A percentile compares a stretch with the other conserved stretches of the same genome.
Evolutionary conservation across 1,140 invertebrate species (phyloP).

Genomic region (Drosophila jambulina): DNA sequence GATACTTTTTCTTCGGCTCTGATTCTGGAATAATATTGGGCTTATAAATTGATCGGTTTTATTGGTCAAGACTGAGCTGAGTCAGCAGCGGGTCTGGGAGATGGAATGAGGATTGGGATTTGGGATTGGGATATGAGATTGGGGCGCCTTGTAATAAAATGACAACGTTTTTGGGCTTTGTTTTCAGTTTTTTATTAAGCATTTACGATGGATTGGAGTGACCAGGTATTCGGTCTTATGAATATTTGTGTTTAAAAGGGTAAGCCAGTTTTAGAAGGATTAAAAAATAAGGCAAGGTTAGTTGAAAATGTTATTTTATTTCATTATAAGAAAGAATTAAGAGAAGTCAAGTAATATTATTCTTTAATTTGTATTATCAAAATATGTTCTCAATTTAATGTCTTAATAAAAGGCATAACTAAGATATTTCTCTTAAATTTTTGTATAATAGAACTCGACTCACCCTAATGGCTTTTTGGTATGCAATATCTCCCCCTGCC

Average conservation of each 20-base stretch:
- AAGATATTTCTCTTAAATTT: background rate
- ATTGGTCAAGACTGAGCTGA: constrained; percentile 29
- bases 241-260: constrained; percentile 7
- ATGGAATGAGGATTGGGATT: constrained; percentile 39
- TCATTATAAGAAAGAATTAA: too few relatives aligned
- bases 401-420: background rate
- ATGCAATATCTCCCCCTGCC: constrained; percentile 21
- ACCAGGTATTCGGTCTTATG: constrained; percentile 8
- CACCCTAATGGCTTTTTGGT: constrained; percentile 4
- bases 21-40: constrained; percentile 1
- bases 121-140: constrained; percentile 7
- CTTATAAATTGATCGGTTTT: constrained; percentile 71
- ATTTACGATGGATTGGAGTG: constrained; percentile 40
- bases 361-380: background rate
- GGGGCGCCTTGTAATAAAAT: constrained; percentile 39
- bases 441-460: background rate
- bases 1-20: constrained; percentile 57
- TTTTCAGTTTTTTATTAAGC: constrained; percentile 21
- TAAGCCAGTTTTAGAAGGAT: background rate
- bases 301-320: too few relatives aligned
- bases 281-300: too few relatives aligned
- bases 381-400: background rate
- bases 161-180: constrained; percentile 34
- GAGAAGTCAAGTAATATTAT: too few relatives aligned
- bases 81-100: constrained; percentile 21